Percentiles rank a stretch among this genome's conserved stretches.
These are phyloP conservation scores for Gnathonemus longibarbis DNA, from an alignment of 2,113 vertebrate species.

Conservation along the genomic window DNA sequence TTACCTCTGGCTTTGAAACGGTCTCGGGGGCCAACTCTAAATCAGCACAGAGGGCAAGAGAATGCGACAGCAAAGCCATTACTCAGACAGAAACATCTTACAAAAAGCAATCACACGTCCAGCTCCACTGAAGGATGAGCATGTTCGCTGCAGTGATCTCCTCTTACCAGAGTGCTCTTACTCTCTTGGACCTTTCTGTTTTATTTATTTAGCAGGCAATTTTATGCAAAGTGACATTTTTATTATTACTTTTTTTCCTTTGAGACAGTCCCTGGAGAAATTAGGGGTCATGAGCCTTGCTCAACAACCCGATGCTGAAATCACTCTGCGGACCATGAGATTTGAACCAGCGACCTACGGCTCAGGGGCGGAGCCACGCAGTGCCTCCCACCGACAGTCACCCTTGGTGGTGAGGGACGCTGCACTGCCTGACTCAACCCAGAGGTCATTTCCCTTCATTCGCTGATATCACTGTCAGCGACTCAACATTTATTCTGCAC, in stretches of 20 bases:
- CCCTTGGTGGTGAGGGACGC: not conserved
- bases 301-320: not conserved
- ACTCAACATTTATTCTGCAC: not conserved
- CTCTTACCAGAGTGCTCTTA: not conserved
- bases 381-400: not conserved
- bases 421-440: not conserved
- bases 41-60: not conserved
- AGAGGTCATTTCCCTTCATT: not conserved
- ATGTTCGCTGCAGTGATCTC: not conserved
- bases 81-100: not conserved
- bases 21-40: not conserved
- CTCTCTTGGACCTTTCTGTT: not conserved
- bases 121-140: not conserved
- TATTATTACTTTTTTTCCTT: not conserved
- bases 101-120: not conserved
- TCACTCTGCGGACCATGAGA: not conserved
- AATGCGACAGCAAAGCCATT: not conserved
- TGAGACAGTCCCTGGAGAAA: not conserved
- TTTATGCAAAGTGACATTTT: not conserved
- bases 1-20: not conserved
- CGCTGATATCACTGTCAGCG: not conserved
- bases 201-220: not conserved
- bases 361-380: not conserved
- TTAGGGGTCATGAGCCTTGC: not conserved
- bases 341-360: not conserved